These are phyloP conservation scores for Opisthocomus hoazin DNA, from an alignment of 2,113 vertebrate species.

Conservation along the genomic window DNA sequence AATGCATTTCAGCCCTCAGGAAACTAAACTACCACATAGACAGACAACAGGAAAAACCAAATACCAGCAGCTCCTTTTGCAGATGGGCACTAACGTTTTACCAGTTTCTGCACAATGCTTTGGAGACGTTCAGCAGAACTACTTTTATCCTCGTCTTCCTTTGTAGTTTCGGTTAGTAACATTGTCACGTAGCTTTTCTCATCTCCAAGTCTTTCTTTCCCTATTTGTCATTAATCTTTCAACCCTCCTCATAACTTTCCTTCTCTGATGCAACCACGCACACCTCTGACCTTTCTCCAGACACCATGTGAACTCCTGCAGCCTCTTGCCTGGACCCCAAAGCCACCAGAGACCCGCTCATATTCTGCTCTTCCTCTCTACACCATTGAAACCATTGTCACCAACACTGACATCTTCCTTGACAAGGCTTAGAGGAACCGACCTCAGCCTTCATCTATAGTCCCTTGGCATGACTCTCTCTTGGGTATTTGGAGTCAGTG, in stretches of 20 bases:
- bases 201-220: background rate
- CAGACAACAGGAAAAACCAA: background rate
- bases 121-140: background rate
- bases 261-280: background rate
- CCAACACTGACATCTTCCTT: background rate
- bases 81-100: background rate
- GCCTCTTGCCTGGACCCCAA: background rate
- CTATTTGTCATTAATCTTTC: background rate
- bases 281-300: background rate
- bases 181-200: accelerated
- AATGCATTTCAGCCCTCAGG: background rate
- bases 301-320: background rate
- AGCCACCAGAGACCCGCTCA: background rate
- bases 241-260: background rate
- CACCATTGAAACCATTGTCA: background rate
- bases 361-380: background rate
- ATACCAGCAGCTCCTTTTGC: background rate
- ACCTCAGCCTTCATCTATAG: background rate
- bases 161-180: background rate
- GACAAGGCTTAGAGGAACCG: background rate
- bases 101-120: background rate
- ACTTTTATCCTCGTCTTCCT: background rate
- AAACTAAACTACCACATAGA: background rate
- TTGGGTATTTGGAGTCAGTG: background rate
- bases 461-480: background rate